These are phyloP conservation scores for Sebastes hubbsi DNA, from an alignment of 2,797 vertebrate species.

Conservation along the genomic window DNA sequence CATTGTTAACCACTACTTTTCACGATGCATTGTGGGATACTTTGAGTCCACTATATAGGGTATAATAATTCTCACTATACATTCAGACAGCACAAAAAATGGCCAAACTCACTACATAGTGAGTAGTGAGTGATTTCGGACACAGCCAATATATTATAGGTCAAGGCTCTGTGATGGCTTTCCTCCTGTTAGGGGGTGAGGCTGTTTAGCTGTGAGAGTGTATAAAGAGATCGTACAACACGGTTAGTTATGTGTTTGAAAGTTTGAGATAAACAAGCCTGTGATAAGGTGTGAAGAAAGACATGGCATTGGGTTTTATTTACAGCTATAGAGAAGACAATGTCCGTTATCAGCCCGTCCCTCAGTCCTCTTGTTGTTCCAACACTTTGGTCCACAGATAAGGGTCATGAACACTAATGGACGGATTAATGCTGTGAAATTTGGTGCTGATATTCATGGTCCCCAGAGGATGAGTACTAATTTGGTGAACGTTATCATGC, in stretches of 20 bases:
- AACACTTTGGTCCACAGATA: neutral
- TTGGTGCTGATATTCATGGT: constrained; percentile 3
- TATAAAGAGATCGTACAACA: neutral
- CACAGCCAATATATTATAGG: neutral
- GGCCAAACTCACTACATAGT: too few relatives aligned
- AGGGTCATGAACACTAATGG: constrained; percentile 23
- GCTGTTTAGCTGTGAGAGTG: neutral
- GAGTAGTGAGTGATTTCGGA: too few relatives aligned
- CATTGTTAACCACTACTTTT: too few relatives aligned
- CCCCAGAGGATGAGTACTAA: constrained; percentile 19
- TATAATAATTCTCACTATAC: too few relatives aligned
- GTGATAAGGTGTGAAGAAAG: neutral
- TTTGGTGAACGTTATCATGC: constrained; percentile 12
- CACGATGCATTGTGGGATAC: too few relatives aligned
- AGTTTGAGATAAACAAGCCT: neutral
- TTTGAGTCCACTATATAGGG: too few relatives aligned
- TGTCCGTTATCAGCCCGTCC: neutral
- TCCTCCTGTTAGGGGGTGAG: neutral
- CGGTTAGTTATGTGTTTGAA: constrained; percentile 8
- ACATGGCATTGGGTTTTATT: neutral
- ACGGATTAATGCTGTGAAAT: constrained; percentile 23
- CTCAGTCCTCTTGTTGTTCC: neutral
- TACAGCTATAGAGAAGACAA: neutral
- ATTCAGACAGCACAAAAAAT: too few relatives aligned
- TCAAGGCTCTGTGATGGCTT: neutral